Percentiles rank a stretch among this genome's conserved stretches.
phyloP scores from a whole-genome alignment of 2,113 vertebrate species.

The Sialia sialis region DNA sequence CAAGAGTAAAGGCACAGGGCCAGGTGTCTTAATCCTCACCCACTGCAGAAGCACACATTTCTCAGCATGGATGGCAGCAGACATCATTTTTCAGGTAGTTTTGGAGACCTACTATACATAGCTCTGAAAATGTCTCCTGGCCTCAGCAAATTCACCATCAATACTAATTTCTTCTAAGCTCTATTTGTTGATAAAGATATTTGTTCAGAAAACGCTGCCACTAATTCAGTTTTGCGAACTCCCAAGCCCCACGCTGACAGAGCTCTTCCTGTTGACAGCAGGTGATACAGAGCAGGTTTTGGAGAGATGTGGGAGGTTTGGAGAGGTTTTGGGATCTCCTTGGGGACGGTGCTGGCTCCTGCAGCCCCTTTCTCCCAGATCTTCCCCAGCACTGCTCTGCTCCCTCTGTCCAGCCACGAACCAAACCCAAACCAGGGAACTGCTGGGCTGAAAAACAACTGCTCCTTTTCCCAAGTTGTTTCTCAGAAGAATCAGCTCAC shows the following conservation, averaged over 20 bases:
- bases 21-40: conserved; percentile 60
- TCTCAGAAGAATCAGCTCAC: neutral
- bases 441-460: neutral
- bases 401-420: neutral
- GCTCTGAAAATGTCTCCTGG: neutral
- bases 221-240: neutral
- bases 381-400: neutral
- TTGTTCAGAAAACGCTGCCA: neutral
- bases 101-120: neutral
- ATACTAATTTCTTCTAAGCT: neutral
- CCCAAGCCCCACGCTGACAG: neutral
- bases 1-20: conserved; percentile 35
- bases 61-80: conserved; percentile 47
- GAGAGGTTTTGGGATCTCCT: neutral
- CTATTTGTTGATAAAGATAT: neutral
- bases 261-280: neutral
- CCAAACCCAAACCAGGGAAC: neutral
- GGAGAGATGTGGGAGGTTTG: neutral
- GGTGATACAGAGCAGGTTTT: neutral
- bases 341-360: neutral
- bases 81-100: conserved; percentile 7
- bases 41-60: conserved; percentile 30
- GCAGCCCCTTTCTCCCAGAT: neutral
- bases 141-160: neutral
- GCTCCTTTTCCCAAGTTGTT: neutral